Conservation (phyloP, 2,113 vertebrate species). For the Crotalus tigris region DNA sequence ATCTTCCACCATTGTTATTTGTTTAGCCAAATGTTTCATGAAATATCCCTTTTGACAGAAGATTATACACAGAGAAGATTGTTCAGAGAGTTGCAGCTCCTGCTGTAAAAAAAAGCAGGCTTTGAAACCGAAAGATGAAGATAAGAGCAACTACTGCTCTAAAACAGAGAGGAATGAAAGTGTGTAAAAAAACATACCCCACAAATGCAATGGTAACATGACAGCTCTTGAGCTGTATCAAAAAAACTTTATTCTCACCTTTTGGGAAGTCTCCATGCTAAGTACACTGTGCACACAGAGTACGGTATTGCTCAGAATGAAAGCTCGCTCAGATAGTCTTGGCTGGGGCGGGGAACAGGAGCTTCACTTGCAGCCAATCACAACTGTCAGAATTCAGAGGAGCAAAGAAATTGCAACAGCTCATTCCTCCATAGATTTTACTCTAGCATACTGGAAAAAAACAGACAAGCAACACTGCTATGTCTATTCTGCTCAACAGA, state of each 20-base stretch:
- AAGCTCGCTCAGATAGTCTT: not conserved
- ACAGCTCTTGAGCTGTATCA: rapidly evolving
- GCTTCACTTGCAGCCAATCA: conserved; percentile 32
- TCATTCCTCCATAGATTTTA: not conserved
- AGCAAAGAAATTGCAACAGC: not conserved
- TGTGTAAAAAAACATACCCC: not conserved
- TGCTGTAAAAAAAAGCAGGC: not conserved
- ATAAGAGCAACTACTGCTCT: not conserved
- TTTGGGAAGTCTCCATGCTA: conserved; percentile 55
- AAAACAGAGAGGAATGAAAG: not conserved
- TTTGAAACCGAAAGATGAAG: not conserved
- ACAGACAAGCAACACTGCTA: not conserved
- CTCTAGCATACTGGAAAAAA: not conserved
- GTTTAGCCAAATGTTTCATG: not conserved
- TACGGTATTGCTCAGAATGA: not conserved
- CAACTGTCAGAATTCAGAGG: not conserved
- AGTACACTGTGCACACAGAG: not conserved
- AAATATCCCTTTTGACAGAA: not conserved
- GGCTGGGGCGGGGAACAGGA: conserved; percentile 1
- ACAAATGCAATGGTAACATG: not conserved
- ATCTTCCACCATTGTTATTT: not conserved
- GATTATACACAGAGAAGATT: rapidly evolving
- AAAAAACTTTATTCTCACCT: conserved; percentile 49
- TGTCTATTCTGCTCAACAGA: not conserved
- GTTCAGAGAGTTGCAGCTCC: not conserved